These are phyloP conservation scores for Cephalopholis sonnerati DNA, from an alignment of 2,113 vertebrate species.

Conservation along the genomic window DNA sequence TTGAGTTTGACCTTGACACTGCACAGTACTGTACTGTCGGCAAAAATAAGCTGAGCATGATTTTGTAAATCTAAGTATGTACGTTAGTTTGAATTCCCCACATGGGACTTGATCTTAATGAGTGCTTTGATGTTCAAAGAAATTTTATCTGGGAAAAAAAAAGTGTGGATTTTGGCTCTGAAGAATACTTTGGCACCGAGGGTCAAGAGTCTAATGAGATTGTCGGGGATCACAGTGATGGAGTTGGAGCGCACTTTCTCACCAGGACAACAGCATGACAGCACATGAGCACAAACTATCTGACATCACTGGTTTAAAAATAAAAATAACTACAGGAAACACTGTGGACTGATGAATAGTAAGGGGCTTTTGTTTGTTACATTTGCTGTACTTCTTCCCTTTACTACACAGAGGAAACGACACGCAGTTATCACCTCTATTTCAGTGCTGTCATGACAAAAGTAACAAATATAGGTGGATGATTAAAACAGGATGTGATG, in stretches of 20 bases:
- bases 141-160: slow-evolving; percentile 38
- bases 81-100: slow-evolving; percentile 26
- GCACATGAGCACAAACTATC: slow-evolving; percentile 20
- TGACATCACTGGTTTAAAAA: slow-evolving; percentile 15
- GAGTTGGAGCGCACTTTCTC: slow-evolving; percentile 36
- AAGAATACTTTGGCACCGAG: slow-evolving; percentile 21
- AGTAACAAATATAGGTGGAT: background rate
- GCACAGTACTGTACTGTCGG: slow-evolving; percentile 9
- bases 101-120: slow-evolving; percentile 41
- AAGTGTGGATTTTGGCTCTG: slow-evolving; percentile 57
- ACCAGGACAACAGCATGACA: slow-evolving; percentile 14
- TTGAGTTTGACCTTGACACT: slow-evolving; percentile 28
- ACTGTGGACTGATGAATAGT: background rate
- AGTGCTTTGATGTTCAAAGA: slow-evolving; percentile 67
- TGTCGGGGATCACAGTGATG: slow-evolving; percentile 29
- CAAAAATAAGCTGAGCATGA: slow-evolving; percentile 33
- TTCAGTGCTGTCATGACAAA: background rate
- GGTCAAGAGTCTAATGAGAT: slow-evolving; percentile 46
- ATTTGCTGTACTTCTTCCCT: background rate
- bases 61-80: slow-evolving; percentile 34
- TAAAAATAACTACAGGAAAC: slow-evolving; percentile 33
- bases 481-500: slow-evolving; percentile 20
- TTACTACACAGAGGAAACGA: slow-evolving; percentile 9
- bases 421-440: background rate
- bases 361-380: slow-evolving; percentile 28